Evolutionary conservation across 2,797 vertebrate species (phyloP).

Genomic region (Sebastes minor): DNA sequence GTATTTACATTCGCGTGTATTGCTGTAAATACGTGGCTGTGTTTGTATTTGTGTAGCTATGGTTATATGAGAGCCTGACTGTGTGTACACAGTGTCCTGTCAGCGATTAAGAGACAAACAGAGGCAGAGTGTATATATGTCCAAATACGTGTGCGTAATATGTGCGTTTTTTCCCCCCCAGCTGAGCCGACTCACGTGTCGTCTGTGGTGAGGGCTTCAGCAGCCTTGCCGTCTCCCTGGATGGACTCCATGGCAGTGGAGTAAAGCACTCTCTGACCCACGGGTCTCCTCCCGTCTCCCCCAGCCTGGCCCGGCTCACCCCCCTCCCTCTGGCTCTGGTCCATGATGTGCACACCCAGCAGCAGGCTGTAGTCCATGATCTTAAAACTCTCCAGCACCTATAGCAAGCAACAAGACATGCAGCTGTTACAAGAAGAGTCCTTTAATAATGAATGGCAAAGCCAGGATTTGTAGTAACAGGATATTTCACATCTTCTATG

Average conservation of each 20-base stretch:
- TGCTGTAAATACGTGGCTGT: constrained; percentile 48
- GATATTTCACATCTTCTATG: not conserved
- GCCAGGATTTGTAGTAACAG: not conserved
- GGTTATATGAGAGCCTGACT: constrained; percentile 53
- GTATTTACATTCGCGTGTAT: constrained; percentile 46
- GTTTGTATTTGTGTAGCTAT: constrained; percentile 72
- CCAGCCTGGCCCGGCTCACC: constrained; percentile 83
- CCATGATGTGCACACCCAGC: constrained; percentile 92
- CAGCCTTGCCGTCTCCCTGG: constrained; percentile 93
- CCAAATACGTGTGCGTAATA: constrained; percentile 51
- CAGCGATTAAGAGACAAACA: constrained; percentile 14
- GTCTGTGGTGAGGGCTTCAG: constrained; percentile 87
- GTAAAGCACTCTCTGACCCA: constrained; percentile 93
- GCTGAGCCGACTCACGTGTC: constrained; percentile 88
- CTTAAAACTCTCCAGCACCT: constrained; percentile 99
- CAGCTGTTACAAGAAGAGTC: not conserved
- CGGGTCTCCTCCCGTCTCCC: constrained; percentile 87
- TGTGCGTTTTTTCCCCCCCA: constrained; percentile 3
- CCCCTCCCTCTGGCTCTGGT: constrained; percentile 85
- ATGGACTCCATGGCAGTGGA: constrained; percentile 99
- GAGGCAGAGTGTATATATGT: constrained; percentile 21
- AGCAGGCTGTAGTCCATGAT: constrained; percentile 99
- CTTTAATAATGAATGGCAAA: not conserved
- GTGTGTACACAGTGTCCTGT: constrained; percentile 12
- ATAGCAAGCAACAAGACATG: constrained; percentile 20